phyloP scores from a whole-genome alignment of 2,888 invertebrate species.

The Anorthoa munda region DNA sequence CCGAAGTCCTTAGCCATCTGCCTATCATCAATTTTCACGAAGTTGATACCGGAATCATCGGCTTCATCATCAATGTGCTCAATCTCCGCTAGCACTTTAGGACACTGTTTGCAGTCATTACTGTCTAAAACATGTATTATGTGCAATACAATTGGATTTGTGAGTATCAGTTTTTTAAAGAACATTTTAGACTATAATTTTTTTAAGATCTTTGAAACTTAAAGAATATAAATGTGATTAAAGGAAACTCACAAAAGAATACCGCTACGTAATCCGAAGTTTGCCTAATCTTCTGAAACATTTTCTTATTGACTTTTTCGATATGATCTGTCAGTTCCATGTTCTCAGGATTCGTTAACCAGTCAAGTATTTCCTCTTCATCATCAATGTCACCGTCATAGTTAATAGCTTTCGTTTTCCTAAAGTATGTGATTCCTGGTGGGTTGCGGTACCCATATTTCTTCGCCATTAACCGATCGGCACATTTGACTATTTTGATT shows the following conservation, averaged over 20 bases:
- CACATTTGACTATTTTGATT: conserved; percentile 97
- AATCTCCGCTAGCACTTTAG: conserved; percentile 96
- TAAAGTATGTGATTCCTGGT: conserved; percentile 97
- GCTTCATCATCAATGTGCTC: conserved; percentile 98
- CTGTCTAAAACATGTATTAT: conserved; percentile 94
- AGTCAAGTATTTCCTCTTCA: conserved; percentile 97
- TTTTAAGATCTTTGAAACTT: neutral
- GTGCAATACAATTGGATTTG: conserved; percentile 85
- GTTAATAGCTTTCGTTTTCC: conserved; percentile 96
- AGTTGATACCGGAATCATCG: conserved; percentile 97
- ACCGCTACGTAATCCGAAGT: conserved; percentile 97
- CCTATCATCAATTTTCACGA: conserved; percentile 97
- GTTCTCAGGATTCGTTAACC: conserved; percentile 98
- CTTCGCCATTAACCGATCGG: conserved; percentile 97
- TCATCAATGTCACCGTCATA: conserved; percentile 98
- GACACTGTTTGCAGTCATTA: conserved; percentile 98
- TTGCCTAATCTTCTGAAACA: conserved; percentile 97
- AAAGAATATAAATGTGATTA: conserved; percentile 18
- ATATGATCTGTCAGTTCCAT: conserved; percentile 98
- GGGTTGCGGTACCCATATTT: conserved; percentile 97
- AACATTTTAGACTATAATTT: conserved; percentile 22
- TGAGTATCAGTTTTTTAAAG: conserved; percentile 59
- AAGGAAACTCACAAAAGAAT: conserved; percentile 95
- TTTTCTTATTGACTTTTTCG: conserved; percentile 97
- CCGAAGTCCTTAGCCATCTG: conserved; percentile 96